Evolutionary conservation across 2,888 invertebrate genomes (phyloP).

Genomic region (Cheilosia pagana): DNA sequence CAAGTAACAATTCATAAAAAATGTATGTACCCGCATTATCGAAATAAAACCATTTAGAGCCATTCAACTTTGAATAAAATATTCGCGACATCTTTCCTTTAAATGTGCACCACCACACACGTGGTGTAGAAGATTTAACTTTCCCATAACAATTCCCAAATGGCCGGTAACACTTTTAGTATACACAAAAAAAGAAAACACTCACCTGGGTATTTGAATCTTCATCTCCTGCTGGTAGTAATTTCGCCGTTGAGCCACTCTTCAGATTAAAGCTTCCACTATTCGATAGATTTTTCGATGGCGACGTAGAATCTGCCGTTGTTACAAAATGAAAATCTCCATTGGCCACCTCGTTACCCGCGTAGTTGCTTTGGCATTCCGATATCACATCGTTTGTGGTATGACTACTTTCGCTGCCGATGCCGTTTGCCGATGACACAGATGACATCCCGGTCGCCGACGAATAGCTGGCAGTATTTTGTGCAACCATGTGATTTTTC

Average conservation of each 20-base stretch:
- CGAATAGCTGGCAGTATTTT: conserved; percentile 70
- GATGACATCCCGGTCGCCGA: conserved; percentile 68
- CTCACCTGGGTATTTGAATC: conserved; percentile 83
- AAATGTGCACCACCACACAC: too few relatives aligned
- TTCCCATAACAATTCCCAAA: too few relatives aligned
- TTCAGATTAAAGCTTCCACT: conserved; percentile 81
- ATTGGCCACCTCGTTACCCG: conserved; percentile 77
- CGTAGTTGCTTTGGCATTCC: conserved; percentile 78
- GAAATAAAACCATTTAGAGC: too few relatives aligned
- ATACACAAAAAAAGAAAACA: conserved; percentile 1
- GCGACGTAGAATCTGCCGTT: conserved; percentile 64
- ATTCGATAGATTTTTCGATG: conserved; percentile 80
- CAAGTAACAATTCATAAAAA: too few relatives aligned
- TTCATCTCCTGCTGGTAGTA: conserved; percentile 81
- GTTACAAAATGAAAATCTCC: conserved; percentile 78
- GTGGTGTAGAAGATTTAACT: too few relatives aligned
- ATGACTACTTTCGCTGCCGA: conserved; percentile 81
- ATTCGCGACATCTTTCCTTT: too few relatives aligned
- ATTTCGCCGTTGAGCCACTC: conserved; percentile 82
- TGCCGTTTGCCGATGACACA: conserved; percentile 67
- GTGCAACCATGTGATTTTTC: conserved; percentile 66
- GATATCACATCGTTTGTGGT: conserved; percentile 82
- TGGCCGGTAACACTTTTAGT: background rate
- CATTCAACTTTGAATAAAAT: too few relatives aligned
- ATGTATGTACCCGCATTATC: too few relatives aligned